Evolutionary conservation across 2,888 invertebrate species (phyloP).

Genomic region (Sphaerophoria taeniata): DNA sequence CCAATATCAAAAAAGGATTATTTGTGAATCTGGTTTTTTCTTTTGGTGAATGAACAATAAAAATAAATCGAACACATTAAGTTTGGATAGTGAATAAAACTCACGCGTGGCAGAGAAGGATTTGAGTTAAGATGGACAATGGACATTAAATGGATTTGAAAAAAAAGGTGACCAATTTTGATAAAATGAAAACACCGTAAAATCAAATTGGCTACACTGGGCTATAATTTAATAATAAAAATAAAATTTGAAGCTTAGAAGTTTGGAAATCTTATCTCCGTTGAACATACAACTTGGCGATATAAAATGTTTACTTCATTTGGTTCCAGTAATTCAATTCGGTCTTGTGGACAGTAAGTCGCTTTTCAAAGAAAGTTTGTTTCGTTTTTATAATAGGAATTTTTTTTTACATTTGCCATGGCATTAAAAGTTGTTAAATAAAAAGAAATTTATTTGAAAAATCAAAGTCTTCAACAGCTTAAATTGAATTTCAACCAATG

Average conservation of each 20-base stretch:
- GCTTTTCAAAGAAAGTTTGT: no score
- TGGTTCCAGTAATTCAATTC: background rate
- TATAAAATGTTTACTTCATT: slow-evolving; percentile 37
- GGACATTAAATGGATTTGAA: slow-evolving; percentile 60
- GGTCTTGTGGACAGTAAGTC: background rate
- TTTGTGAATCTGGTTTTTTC: slow-evolving; percentile 37
- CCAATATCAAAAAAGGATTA: slow-evolving; percentile 41
- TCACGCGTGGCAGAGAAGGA: background rate
- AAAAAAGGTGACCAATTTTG: slow-evolving; percentile 67
- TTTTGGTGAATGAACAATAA: slow-evolving; percentile 54
- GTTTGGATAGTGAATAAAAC: slow-evolving; percentile 19
- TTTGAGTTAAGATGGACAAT: slow-evolving; percentile 9
- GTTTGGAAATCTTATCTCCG: slow-evolving; percentile 47
- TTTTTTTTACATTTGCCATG: no score
- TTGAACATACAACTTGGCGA: slow-evolving; percentile 54
- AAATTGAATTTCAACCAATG: no score
- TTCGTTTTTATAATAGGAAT: no score
- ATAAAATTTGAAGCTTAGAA: slow-evolving; percentile 9
- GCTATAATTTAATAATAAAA: slow-evolving; percentile 56
- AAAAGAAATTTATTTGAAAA: no score
- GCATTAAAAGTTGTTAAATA: no score
- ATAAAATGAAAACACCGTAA: slow-evolving; percentile 48
- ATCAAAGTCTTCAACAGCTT: no score
- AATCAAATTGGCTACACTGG: slow-evolving; percentile 52
- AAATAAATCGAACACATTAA: slow-evolving; percentile 69